Evolutionary conservation across 1,140 invertebrate species (phyloP).

Genomic region (Meloidogyne floridensis): DNA sequence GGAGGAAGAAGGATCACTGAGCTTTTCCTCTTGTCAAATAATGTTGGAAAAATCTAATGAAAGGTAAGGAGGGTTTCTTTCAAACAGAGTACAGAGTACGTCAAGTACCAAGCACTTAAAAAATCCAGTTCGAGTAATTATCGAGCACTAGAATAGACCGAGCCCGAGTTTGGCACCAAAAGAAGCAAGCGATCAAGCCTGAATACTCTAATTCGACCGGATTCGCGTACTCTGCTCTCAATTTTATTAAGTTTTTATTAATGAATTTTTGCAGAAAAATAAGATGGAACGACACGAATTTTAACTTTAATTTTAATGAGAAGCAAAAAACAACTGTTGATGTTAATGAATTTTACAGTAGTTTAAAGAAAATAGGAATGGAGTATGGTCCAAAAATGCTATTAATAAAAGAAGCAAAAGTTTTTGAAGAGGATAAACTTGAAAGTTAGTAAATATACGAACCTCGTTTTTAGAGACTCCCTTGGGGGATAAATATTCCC

Average conservation of each 20-base stretch:
- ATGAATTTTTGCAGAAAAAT: neutral
- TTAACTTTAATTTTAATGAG: too few relatives aligned
- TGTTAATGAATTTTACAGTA: slow-evolving; percentile 10
- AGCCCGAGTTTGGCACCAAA: too few relatives aligned
- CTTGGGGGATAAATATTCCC: too few relatives aligned
- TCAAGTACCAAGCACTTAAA: too few relatives aligned
- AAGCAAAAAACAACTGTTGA: neutral
- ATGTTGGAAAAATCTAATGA: neutral
- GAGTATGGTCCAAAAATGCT: neutral
- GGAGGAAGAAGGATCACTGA: neutral
- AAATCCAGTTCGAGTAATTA: too few relatives aligned
- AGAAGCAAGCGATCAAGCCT: too few relatives aligned
- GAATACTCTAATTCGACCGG: too few relatives aligned
- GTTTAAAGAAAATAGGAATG: neutral
- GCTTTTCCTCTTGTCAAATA: neutral
- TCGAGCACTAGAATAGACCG: too few relatives aligned
- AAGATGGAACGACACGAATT: neutral
- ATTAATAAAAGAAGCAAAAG: neutral
- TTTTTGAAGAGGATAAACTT: neutral
- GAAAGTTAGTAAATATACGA: neutral
- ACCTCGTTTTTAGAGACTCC: too few relatives aligned
- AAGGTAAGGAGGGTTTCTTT: neutral
- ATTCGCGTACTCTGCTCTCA: too few relatives aligned
- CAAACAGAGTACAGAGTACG: too few relatives aligned
- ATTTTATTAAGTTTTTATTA: too few relatives aligned